Evolutionary conservation across 2,113 vertebrate genomes (phyloP).

Genomic region (Rattus norvegicus): GRCr8 NC_086023.1:102734001-102734500

Average conservation of each 20-base stretch:
- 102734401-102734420: neutral
- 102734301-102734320: neutral
- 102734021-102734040: too few relatives aligned
- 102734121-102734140: neutral
- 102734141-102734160: neutral
- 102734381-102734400: conserved; percentile 18
- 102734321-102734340: neutral
- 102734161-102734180: neutral
- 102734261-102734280: neutral
- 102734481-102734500: neutral
- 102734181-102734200: neutral
- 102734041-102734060: neutral
- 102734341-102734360: neutral
- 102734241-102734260: neutral
- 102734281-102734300: neutral
- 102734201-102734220: neutral
- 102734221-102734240: neutral
- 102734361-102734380: neutral
- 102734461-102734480: neutral
- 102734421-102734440: neutral
- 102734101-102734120: neutral
- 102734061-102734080: neutral
- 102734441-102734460: neutral
- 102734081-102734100: neutral
- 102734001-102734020: neutral